Evolutionary conservation across 2,113 vertebrate genomes (phyloP).

Genomic region (Protobothrops mucrosquamatus): DNA sequence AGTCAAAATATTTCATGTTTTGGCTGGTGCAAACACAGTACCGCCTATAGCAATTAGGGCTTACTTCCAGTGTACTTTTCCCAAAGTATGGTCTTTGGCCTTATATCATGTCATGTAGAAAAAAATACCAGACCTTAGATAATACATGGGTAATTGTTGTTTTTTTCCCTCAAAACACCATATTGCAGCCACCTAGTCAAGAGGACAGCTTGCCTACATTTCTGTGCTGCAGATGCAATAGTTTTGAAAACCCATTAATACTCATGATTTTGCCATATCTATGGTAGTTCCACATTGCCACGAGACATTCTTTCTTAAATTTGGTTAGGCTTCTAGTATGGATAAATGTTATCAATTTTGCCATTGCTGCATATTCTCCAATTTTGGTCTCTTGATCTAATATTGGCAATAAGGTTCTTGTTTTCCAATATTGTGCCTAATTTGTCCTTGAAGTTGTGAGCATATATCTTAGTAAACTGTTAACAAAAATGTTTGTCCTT

Average conservation of each 20-base stretch:
- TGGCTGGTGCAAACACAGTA: neutral
- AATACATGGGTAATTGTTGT: neutral
- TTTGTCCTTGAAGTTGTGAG: neutral
- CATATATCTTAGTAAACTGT: neutral
- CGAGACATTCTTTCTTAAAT: neutral
- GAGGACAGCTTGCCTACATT: neutral
- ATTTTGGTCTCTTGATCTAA: neutral
- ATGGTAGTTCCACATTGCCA: neutral
- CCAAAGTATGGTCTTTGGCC: neutral
- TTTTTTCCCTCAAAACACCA: neutral
- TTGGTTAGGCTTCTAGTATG: neutral
- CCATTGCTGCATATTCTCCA: neutral
- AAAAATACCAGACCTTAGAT: neutral
- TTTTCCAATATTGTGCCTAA: neutral
- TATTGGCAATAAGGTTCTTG: neutral
- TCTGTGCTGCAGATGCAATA: neutral
- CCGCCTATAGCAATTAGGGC: neutral
- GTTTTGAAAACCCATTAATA: neutral
- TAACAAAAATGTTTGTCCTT: neutral
- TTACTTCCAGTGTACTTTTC: neutral
- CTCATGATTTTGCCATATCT: neutral
- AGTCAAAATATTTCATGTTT: neutral
- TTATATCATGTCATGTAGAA: neutral
- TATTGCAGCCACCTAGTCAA: neutral
- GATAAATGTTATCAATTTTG: neutral